These are phyloP conservation scores for chimpanzee (Pan troglodytes) DNA, from an alignment of 2,113 vertebrate species.

Conservation along the genomic window NHGRI_mPanTro3-v2.1_pri NC_072407.2:52289501-52290000, in stretches of 20 bases:
- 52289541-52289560: not conserved
- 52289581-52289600: not conserved
- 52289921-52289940: not conserved
- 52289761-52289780: not conserved
- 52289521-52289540: not conserved
- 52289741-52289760: not conserved
- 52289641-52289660: accelerated
- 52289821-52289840: not conserved
- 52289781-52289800: not conserved
- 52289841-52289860: not conserved
- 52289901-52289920: not conserved
- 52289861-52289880: not conserved
- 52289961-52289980: not conserved
- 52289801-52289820: not conserved
- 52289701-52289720: not conserved
- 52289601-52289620: not conserved
- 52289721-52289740: not conserved
- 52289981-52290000: not conserved
- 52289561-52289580: not conserved
- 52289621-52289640: not conserved
- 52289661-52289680: not conserved
- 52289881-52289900: not conserved
- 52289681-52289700: not conserved
- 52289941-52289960: not conserved
- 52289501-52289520: not conserved